phyloP scores from a whole-genome alignment of 1,140 invertebrate genomes.

The Odontomachus brunneus region DNA sequence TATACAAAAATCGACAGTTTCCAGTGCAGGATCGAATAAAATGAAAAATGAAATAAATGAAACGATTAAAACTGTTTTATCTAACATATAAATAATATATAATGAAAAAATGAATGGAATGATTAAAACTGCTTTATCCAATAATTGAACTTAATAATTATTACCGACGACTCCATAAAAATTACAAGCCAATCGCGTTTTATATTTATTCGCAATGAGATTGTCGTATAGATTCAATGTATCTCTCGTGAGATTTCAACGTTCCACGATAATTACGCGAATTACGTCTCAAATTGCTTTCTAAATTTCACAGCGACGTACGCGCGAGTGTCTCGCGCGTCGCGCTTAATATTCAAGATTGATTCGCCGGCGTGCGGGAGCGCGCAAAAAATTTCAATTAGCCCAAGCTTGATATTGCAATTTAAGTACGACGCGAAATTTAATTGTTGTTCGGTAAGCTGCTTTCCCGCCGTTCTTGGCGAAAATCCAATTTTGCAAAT shows the following conservation, averaged over 20 bases:
- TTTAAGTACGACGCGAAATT: conserved; percentile 41
- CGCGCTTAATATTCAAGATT: not conserved
- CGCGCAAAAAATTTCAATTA: conserved; percentile 41
- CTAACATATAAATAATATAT: too few species aligned
- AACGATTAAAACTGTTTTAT: too few species aligned
- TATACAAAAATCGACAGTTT: too few species aligned
- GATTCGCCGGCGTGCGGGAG: not conserved
- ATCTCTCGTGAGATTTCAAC: not conserved
- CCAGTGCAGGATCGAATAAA: too few species aligned
- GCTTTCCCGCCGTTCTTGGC: conserved; percentile 36
- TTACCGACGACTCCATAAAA: not conserved
- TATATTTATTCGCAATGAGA: not conserved
- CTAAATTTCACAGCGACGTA: not conserved
- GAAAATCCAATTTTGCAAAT: conserved; percentile 54
- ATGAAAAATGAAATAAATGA: too few species aligned
- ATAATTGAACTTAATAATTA: too few species aligned
- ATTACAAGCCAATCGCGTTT: not conserved
- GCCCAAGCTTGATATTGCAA: conserved; percentile 22
- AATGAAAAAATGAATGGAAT: too few species aligned
- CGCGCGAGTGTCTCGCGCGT: not conserved
- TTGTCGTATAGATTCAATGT: too few species aligned
- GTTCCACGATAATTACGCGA: not conserved
- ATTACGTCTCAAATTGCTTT: not conserved
- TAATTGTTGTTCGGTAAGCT: conserved; percentile 51
- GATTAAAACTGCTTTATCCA: too few species aligned